These are phyloP conservation scores for Pseudocheirus occidentalis DNA, from an alignment of 2,797 vertebrate species.

Conservation along the genomic window DNA sequence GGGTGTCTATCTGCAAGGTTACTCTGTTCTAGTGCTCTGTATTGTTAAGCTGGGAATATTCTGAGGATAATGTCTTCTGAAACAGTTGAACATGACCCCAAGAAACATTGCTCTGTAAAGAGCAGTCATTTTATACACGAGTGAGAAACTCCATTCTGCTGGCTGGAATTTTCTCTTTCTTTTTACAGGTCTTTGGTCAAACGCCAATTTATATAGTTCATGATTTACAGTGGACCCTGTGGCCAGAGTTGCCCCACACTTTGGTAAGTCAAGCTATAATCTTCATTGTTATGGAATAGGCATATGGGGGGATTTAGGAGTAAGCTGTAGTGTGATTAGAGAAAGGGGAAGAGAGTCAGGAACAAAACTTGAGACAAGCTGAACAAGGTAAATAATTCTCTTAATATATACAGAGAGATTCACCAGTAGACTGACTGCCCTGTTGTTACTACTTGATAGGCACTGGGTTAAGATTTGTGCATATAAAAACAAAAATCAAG, in stretches of 20 bases:
- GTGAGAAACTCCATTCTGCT: background rate
- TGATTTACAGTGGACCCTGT: slow-evolving; percentile 82
- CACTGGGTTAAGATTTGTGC: background rate
- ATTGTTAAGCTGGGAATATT: background rate
- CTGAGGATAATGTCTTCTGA: slow-evolving; percentile 2
- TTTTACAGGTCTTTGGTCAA: slow-evolving; percentile 85
- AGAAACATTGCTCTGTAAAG: background rate
- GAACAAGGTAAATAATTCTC: background rate
- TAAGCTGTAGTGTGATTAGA: slow-evolving; percentile 16
- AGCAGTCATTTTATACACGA: background rate
- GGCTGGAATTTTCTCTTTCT: slow-evolving; percentile 36
- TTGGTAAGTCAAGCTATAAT: slow-evolving; percentile 77
- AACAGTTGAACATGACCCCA: background rate
- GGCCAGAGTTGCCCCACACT: slow-evolving; percentile 82
- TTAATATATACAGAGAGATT: background rate
- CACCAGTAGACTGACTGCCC: background rate
- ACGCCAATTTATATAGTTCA: slow-evolving; percentile 82
- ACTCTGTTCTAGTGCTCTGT: background rate
- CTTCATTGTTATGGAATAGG: background rate
- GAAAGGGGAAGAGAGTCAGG: background rate
- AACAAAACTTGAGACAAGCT: background rate
- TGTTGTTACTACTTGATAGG: background rate
- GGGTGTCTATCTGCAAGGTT: background rate
- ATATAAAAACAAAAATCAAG: background rate
- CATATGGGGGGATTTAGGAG: background rate